Base-by-base conservation (phyloP, 1,140 invertebrate species). In the Hormaphis cornu region DNA sequence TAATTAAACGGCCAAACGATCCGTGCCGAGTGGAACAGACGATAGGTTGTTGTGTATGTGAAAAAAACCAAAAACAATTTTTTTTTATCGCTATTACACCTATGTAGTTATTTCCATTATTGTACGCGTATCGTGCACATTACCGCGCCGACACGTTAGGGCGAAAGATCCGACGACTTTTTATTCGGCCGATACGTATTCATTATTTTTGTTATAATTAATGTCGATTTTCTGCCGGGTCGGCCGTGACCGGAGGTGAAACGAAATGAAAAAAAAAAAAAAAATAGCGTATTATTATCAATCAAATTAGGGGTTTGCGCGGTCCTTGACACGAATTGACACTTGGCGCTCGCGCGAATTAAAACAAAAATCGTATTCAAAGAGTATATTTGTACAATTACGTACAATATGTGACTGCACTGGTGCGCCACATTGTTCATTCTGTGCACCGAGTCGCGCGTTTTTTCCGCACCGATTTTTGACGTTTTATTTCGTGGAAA, bases 1-100 rank as follows among this genome's bases (percentile, higher is more conserved):
- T 58, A 58, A 58, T 58, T 58, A 58, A 58, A 58, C 24, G 7
- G 10, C 54, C 33, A 40, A 24, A 58, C 54, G 54, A 40, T 58
- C 54, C 54, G 14, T 58, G 22, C 40, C 54, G 22, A 40, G 26
- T n/a, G 5, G 20, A 58, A 58, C 30, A 56, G 35, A 46, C 1
- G 24, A 48, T 0, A n/a, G n/a, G n/a, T n/a, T n/a, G n/a, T n/a
- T n/a, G n/a, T n/a, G n/a, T n/a, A n/a, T n/a, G n/a, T n/a, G n/a
- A 48, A 18, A 24, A 48, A 24, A 22, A 33, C 30, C 22, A 56
- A 56, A 12, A 56, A 56, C 33, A 33, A 6, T 4, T 33, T 33
- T 33, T 4, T 33, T 9, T 33, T n/a, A 28, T n/a, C 24, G 33
- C 28, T 18, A 53, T 53, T 20, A 22, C 24, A 16, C 14, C 4